These are phyloP conservation scores for Portevinia maculata DNA, from an alignment of 2,888 invertebrate species.

Conservation along the genomic window DNA sequence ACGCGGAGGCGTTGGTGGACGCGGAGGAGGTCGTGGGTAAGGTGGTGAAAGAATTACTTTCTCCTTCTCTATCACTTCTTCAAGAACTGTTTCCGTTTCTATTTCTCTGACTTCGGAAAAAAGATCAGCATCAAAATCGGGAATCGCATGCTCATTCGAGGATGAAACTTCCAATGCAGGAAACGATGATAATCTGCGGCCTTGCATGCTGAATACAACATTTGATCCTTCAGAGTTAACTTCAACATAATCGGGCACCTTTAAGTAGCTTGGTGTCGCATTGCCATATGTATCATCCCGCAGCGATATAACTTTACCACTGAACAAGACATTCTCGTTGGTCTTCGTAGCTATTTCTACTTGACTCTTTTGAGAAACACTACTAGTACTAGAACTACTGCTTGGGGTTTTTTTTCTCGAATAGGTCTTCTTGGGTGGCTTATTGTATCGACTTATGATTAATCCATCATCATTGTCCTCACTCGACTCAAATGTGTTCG, in stretches of 20 bases:
- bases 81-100: neutral
- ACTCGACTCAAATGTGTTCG: constrained; percentile 20
- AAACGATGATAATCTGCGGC: constrained; percentile 47
- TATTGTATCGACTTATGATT: neutral
- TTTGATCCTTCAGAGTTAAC: constrained; percentile 31
- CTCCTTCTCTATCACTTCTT: neutral
- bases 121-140: constrained; percentile 48
- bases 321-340: constrained; percentile 35
- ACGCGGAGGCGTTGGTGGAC: neutral
- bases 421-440: constrained; percentile 34
- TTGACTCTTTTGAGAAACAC: neutral
- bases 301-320: constrained; percentile 47
- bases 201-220: constrained; percentile 59
- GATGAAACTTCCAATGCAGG: constrained; percentile 20
- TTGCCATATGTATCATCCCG: constrained; percentile 39
- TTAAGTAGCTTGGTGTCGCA: constrained; percentile 37
- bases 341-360: neutral
- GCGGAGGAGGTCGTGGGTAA: too few relatives aligned
- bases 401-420: neutral
- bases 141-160: neutral
- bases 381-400: neutral
- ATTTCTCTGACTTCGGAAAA: constrained; percentile 6
- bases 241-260: constrained; percentile 45
- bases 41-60: too few relatives aligned
- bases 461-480: constrained; percentile 29